A percentile compares a stretch with the other conserved stretches of the same genome.
phyloP scores from a whole-genome alignment of 2,113 vertebrate genomes.

The Podocnemis expansa region DNA sequence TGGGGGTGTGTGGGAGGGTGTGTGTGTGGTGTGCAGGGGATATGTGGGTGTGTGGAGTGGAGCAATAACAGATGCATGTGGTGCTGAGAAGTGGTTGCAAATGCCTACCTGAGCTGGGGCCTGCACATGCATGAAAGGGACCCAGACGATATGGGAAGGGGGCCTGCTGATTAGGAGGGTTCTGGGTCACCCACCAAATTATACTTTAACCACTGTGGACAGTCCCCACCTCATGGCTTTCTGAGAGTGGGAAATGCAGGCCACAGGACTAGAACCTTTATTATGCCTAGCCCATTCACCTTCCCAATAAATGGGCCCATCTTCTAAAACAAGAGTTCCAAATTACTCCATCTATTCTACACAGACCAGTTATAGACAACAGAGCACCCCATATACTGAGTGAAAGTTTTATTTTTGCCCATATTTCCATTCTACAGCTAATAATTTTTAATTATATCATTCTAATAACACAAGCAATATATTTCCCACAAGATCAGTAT shows the following conservation, averaged over 20 bases:
- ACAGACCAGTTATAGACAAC: fast-evolving
- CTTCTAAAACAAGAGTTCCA: not conserved
- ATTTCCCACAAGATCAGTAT: not conserved
- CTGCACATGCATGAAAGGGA: too few relatives aligned
- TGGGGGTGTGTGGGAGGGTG: too few relatives aligned
- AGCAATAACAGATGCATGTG: too few relatives aligned
- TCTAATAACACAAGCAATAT: not conserved
- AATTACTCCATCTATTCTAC: fast-evolving
- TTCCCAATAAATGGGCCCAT: fast-evolving
- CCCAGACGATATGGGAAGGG: too few relatives aligned
- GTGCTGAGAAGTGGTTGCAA: too few relatives aligned
- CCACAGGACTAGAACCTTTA: not conserved
- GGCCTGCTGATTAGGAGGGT: too few relatives aligned
- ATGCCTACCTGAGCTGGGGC: too few relatives aligned
- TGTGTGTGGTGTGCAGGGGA: too few relatives aligned
- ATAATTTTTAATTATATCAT: not conserved
- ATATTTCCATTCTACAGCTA: not conserved
- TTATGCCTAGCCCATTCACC: not conserved
- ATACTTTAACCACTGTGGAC: too few relatives aligned
- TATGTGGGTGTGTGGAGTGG: too few relatives aligned
- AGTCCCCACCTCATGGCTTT: not conserved
- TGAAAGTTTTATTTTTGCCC: not conserved
- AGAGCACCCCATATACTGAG: fast-evolving
- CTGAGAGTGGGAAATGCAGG: too few relatives aligned
- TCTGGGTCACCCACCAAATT: too few relatives aligned